These are phyloP conservation scores for Drosophila neotestacea DNA, from an alignment of 2,888 invertebrate species.

Conservation along the genomic window DNA sequence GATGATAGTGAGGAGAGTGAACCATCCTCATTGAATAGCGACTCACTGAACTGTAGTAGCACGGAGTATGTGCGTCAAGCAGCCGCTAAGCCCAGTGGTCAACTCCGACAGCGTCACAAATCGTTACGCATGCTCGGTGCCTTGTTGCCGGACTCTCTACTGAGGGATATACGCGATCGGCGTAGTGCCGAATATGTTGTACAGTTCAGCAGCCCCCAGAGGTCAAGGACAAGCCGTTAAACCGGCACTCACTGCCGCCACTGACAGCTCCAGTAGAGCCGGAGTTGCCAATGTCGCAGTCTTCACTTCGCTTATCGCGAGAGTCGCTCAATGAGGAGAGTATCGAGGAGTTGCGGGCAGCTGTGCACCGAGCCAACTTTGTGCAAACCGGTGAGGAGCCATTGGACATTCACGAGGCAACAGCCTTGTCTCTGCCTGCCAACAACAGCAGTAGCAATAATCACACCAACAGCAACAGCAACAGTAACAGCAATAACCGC, in stretches of 20 bases:
- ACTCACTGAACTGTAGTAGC: slow-evolving; percentile 90
- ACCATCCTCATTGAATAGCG: slow-evolving; percentile 91
- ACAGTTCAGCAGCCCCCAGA: slow-evolving; percentile 54
- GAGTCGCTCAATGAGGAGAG: slow-evolving; percentile 72
- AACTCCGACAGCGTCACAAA: slow-evolving; percentile 73
- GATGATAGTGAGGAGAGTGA: slow-evolving; percentile 88
- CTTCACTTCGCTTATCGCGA: slow-evolving; percentile 53
- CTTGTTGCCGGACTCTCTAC: slow-evolving; percentile 87
- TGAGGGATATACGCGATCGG: slow-evolving; percentile 90
- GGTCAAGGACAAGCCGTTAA: slow-evolving; percentile 56
- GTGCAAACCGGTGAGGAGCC: slow-evolving; percentile 72
- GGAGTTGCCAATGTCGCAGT: slow-evolving; percentile 9
- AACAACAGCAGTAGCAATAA: slow-evolving; percentile 7
- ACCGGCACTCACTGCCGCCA: slow-evolving; percentile 23
- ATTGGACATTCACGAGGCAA: slow-evolving; percentile 20
- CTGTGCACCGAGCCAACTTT: slow-evolving; percentile 71
- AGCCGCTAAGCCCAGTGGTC: slow-evolving; percentile 65
- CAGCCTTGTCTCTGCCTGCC: slow-evolving; percentile 28
- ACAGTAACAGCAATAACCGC: slow-evolving; percentile 25
- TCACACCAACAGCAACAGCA: slow-evolving; percentile 13
- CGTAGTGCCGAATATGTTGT: slow-evolving; percentile 65
- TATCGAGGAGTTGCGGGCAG: slow-evolving; percentile 72
- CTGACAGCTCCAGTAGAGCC: background rate
- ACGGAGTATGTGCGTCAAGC: slow-evolving; percentile 86
- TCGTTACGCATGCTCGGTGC: slow-evolving; percentile 66